phyloP scores from a whole-genome alignment of 2,797 vertebrate genomes.

The Zenarchopterus dispar region DNA sequence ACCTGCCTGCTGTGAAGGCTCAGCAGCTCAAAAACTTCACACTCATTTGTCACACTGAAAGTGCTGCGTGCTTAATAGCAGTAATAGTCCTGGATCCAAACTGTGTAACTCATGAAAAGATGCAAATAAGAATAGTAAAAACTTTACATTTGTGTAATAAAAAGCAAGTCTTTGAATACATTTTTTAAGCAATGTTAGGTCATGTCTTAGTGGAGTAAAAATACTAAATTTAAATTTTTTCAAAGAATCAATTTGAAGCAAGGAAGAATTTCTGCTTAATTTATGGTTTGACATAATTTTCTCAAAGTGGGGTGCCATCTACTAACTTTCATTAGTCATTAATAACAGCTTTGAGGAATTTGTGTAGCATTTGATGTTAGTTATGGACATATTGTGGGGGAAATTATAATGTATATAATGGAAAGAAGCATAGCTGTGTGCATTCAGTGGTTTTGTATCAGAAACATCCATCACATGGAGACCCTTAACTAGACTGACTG shows the following conservation, averaged over 20 bases:
- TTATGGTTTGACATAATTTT: too few species aligned
- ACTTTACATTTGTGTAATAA: background rate
- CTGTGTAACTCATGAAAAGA: background rate
- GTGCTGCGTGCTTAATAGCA: conserved; percentile 22
- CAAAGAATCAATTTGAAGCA: background rate
- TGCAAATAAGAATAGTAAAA: background rate
- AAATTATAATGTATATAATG: too few species aligned
- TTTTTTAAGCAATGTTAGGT: background rate
- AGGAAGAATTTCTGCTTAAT: background rate
- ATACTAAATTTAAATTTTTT: background rate
- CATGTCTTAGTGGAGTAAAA: too few species aligned
- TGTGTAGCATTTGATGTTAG: too few species aligned
- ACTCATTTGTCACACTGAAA: conserved; percentile 65
- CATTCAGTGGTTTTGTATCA: too few species aligned
- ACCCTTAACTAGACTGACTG: too few species aligned
- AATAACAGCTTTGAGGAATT: too few species aligned
- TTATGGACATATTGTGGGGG: too few species aligned
- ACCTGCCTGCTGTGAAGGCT: conserved; percentile 48
- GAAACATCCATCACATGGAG: too few species aligned
- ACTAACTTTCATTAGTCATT: too few species aligned
- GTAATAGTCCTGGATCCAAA: conserved; percentile 21
- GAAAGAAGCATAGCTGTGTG: too few species aligned
- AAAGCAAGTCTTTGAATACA: background rate
- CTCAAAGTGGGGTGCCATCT: too few species aligned
- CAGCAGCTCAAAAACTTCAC: conserved; percentile 39